These are phyloP conservation scores for Mus musculus DNA, from an alignment of 2,113 vertebrate genomes.

Conservation along the genomic window DNA sequence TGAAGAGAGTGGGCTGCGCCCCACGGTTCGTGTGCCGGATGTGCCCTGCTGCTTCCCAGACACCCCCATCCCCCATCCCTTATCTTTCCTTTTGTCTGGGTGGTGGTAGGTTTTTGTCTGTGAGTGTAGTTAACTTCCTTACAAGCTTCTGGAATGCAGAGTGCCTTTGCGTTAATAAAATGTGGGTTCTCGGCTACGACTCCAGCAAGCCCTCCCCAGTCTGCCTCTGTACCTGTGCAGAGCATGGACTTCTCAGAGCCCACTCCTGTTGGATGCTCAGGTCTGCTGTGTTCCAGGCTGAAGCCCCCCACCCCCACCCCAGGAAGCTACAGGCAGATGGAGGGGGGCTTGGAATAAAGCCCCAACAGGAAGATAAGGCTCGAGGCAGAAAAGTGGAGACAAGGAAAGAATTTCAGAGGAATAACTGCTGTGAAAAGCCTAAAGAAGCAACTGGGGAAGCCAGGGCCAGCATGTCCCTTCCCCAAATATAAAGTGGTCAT, in stretches of 20 bases:
- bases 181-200: background rate
- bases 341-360: background rate
- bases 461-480: background rate
- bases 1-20: background rate
- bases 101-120: background rate
- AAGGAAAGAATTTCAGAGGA: background rate
- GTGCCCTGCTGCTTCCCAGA: background rate
- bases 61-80: background rate
- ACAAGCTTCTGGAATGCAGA: background rate
- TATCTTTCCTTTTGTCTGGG: background rate
- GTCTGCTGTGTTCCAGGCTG: background rate
- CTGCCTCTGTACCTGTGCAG: background rate
- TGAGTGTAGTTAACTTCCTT: background rate
- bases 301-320: too few relatives aligned
- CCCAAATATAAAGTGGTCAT: background rate
- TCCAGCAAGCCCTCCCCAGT: too few relatives aligned
- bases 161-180: too few relatives aligned
- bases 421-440: rapidly evolving
- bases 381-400: background rate
- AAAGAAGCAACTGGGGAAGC: background rate
- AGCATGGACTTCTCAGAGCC: background rate
- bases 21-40: too few relatives aligned
- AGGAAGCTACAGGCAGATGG: background rate
- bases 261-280: background rate
- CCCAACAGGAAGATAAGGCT: background rate